Conservation (phyloP, 2,113 vertebrate species). For the Protobothrops mucrosquamatus region DNA sequence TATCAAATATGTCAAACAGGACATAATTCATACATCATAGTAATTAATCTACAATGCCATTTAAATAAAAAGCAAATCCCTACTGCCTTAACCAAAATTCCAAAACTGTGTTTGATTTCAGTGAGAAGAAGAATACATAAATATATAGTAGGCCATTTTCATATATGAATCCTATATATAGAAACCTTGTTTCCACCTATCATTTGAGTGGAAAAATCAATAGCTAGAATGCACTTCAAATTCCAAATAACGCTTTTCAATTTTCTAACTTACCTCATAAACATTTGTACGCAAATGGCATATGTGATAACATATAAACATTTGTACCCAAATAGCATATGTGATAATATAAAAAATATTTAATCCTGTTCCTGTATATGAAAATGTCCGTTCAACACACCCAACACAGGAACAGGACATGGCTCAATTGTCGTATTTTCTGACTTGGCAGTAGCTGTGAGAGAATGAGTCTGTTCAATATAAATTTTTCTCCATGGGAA, state of each 20-base stretch:
- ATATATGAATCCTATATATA: background rate
- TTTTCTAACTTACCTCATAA: background rate
- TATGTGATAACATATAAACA: background rate
- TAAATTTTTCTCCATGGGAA: slow-evolving; percentile 22
- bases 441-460: background rate
- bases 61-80: background rate
- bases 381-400: background rate
- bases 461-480: background rate
- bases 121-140: background rate
- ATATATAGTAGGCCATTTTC: background rate
- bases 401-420: background rate
- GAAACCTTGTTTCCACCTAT: background rate
- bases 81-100: background rate
- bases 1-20: slow-evolving; percentile 7
- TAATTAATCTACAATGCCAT: background rate
- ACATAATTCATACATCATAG: slow-evolving; percentile 16
- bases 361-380: background rate
- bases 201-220: background rate
- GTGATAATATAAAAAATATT: background rate
- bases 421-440: background rate
- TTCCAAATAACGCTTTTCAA: background rate
- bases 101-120: background rate
- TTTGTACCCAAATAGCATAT: background rate
- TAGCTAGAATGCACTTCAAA: background rate
- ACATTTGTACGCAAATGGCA: background rate